Base-by-base conservation (phyloP, 2,113 vertebrate species). In the Uropsilus gracilis region DNA sequence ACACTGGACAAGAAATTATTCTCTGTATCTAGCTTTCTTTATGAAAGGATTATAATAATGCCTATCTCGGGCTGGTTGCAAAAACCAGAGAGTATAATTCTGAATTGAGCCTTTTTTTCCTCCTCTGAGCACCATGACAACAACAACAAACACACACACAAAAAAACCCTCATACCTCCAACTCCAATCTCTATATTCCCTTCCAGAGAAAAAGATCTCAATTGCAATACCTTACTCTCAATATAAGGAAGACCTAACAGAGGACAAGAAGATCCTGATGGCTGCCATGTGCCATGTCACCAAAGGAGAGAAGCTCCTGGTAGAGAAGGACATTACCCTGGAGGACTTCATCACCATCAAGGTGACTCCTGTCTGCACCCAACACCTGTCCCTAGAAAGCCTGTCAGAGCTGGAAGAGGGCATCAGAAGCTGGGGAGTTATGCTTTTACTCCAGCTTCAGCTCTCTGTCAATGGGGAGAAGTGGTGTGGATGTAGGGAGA, bases 211-310 rank as follows among this genome's bases (percentile, higher is more conserved):
- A 94, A 95, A 89, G 0, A 94, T 99, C 53, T 98, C 97, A 1
- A 55, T 99, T 69, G 63, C 87, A 86, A 98, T 99, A 71, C 97
- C 98, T 24, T 99, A 98, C 39, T 90, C 95, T 24, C 87, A 97
- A 10, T 99, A 99, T n/a, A 97, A 97, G 18, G 90, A 92, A 32
- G 95, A 97, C 17, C 97, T 99, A 97, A 95, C 98, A 1, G 96
- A 98, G 0, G 97, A 98, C 92, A 98, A 99, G 95, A 99, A 98
- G 98, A 98, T 99, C 94, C 98, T 98, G 53, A 75, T 99, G 5
- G 98, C 98, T 2, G 99, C 98, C 22, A 0, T 99, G 96, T 98
- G 98, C 93, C 96, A 98, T 50, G 97, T 98, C 90, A 12, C 14
- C 0, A 85, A 95, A 0, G 98, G 98, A 11, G 77, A 97, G 16